Percentiles rank a stretch among this genome's conserved stretches.
These are phyloP conservation scores for Desoria tigrina DNA, from an alignment of 2,888 invertebrate genomes.

Conservation along the genomic window DNA sequence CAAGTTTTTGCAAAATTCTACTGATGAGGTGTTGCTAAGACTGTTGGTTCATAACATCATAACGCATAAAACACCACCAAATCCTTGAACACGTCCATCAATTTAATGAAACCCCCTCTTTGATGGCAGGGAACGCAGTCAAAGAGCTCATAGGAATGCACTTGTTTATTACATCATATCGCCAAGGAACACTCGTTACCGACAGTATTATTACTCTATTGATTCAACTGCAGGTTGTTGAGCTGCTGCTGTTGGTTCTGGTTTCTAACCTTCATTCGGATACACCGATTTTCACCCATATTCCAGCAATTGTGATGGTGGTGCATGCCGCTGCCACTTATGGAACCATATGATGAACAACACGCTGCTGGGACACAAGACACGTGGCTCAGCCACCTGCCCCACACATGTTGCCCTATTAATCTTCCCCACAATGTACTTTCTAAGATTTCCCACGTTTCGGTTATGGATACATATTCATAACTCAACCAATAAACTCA, in stretches of 20 bases:
- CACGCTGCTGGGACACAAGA: constrained; percentile 41
- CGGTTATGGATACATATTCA: constrained; percentile 12
- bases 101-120: too few species aligned
- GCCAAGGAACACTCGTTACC: not conserved
- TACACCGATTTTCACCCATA: constrained; percentile 10
- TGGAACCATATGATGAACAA: constrained; percentile 15
- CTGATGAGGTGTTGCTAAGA: too few species aligned
- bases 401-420: constrained; percentile 51
- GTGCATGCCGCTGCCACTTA: not conserved
- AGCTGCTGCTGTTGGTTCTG: too few species aligned
- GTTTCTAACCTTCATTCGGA: constrained; percentile 7
- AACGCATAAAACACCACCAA: too few species aligned
- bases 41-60: too few species aligned
- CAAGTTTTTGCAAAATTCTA: too few species aligned
- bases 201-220: too few species aligned
- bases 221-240: too few species aligned
- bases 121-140: too few species aligned
- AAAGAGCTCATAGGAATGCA: too few species aligned
- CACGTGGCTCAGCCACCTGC: constrained; percentile 53
- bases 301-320: constrained; percentile 5
- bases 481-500: not conserved
- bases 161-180: constrained; percentile 11
- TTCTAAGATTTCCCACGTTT: constrained; percentile 5
- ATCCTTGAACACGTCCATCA: too few species aligned
- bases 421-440: constrained; percentile 19